These are phyloP conservation scores for Merluccius polli DNA, from an alignment of 2,797 vertebrate genomes.

Conservation along the genomic window DNA sequence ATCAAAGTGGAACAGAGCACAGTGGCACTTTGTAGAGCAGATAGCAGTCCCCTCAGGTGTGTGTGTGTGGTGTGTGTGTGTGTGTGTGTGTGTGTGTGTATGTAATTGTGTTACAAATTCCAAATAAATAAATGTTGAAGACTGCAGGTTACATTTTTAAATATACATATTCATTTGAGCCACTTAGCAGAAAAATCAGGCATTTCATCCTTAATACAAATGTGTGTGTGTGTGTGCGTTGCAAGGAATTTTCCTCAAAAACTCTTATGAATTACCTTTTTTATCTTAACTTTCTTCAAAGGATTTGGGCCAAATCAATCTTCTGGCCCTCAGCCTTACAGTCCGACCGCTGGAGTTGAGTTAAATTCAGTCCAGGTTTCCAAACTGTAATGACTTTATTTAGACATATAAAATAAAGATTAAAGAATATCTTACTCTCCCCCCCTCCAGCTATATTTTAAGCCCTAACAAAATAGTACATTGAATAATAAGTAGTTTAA, in stretches of 20 bases:
- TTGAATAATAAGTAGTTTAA: neutral
- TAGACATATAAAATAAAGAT: neutral
- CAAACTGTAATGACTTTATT: too few species aligned
- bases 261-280: slow-evolving; percentile 56
- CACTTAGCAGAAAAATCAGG: too few species aligned
- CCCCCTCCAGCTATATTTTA: too few species aligned
- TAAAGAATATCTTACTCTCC: too few species aligned
- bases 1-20: slow-evolving; percentile 33
- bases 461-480: neutral
- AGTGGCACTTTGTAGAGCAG: slow-evolving; percentile 21
- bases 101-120: slow-evolving; percentile 35
- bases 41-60: slow-evolving; percentile 22
- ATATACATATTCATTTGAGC: too few species aligned
- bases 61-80: slow-evolving; percentile 12
- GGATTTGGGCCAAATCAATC: neutral
- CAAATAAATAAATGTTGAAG: slow-evolving; percentile 33
- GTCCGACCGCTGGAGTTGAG: too few species aligned
- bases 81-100: slow-evolving; percentile 20
- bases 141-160: neutral
- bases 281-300: slow-evolving; percentile 44
- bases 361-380: too few species aligned
- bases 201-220: too few species aligned
- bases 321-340: too few species aligned
- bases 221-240: too few species aligned
- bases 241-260: too few species aligned